Evolutionary conservation across 2,888 invertebrate species (phyloP), one percentile per base, ranked within the genome.

Genomic region (Pseudococcus viburni): DNA sequence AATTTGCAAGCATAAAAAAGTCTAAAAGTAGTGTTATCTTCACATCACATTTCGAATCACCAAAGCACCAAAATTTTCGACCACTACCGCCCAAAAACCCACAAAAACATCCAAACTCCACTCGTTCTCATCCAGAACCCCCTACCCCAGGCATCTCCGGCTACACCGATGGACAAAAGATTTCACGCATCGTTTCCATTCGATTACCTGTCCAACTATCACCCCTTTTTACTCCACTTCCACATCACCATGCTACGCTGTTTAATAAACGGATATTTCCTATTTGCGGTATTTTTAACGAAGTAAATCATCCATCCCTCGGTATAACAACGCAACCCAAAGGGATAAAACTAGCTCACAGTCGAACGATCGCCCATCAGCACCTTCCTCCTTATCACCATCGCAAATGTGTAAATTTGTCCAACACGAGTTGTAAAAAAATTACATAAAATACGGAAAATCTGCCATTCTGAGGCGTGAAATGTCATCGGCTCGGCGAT

Each of bases 261-360:
- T 77, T 33, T 77, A 77, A 39, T 77, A 77, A 77, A 77, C 77
- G 77, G 39, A 77, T 42, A 77, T 77, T 77, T 39, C 39, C 77
- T 33, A 77, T 77, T 39, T 42, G 77, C 42, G 39, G 77, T 77
- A 77, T 77, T 77, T 77, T 39, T 42, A 42, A 39, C 77, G 15
- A 39, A 39, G 77, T 77, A 77, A 77, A 77, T 77, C 42, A 42
- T 42, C n/a, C 77, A 17, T 77, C 77, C 77, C 77, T 39, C 39
- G 26, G 42, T 42, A 26, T 77, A 77, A 39, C 17, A 77, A 39
- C 42, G 4, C 42, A 42, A 42, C n/a, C n/a, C 55, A 77, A 12
- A 77, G 77, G 77, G 26, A 33, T 39, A 77, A 77, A 39, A 77
- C 17, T 1, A 26, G 77, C n/a, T n/a, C 39, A 6, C n/a, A n/a